Evolutionary conservation across 2,797 vertebrate species (phyloP), one percentile per base, ranked within the genome.

Genomic region (Kryptopterus vitreolus): DNA sequence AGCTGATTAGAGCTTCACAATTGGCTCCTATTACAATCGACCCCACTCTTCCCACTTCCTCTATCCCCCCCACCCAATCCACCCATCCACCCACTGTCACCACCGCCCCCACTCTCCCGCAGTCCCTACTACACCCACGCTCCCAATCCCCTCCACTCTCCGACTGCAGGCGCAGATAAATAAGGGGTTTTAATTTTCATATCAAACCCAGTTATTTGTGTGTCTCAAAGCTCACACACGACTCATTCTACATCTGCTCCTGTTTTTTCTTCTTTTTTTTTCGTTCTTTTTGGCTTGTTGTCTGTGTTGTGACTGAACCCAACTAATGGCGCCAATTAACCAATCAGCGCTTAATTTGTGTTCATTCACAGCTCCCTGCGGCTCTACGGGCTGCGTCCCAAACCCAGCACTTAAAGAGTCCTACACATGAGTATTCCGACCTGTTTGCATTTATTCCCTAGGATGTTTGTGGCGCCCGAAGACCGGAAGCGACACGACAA

Each of bases 311-410:
- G 61, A 78, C 70, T 50, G 52, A 76, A 50, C 31, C 15, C 16
- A 20, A 8, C 20, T 73, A 81, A 83, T 81, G 50, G 38, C 48
- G 13, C 76, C 61, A 77, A 63, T 81, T 69, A 76, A 81, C 77
- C 77, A 75, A 80, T 82, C 74, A 85, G 15, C 7, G n/a, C 43
- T 29, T 83, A 83, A 80, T 74, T 68, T 53, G 20, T 55, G 79
- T 76, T 76, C 43, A 74, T 43, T 29, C 74, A 4, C 43, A 57
- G 12, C 69, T 76, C 52, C 58, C 74, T 76, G 43, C 38, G 26
- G 74, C 57, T 50, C 18, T 33, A 4, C 31, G 43, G 66, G 72
- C 72, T 20, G 55, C 15, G 15, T 59, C 35, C 72, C 35, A 46
- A 59, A 74, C 31, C 33, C 24, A 58, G 22, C 52, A 43, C 53